Conservation (phyloP, 2,888 invertebrate genomes). For the Parnassius smintheus region DNA sequence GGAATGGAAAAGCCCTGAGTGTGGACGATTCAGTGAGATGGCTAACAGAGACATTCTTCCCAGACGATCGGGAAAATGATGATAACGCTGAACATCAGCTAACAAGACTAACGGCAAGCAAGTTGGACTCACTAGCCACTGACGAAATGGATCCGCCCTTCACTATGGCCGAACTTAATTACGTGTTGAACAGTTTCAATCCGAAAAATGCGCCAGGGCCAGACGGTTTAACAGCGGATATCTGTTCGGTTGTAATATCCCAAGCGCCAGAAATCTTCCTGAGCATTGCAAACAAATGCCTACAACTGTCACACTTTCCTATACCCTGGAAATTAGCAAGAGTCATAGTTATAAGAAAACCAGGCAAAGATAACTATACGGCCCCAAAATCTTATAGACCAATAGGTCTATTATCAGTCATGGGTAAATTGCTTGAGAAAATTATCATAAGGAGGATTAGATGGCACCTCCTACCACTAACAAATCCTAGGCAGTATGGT, state of each 20-base stretch:
- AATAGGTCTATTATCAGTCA: neutral
- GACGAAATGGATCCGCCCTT: neutral
- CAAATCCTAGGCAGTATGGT: too few relatives aligned
- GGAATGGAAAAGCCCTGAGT: constrained; percentile 10
- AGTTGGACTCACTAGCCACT: too few relatives aligned
- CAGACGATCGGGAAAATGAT: neutral
- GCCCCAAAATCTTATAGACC: neutral
- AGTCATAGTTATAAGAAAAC: neutral
- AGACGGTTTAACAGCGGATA: neutral
- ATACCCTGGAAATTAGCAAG: neutral
- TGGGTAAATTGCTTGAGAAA: neutral
- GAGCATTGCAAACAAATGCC: neutral
- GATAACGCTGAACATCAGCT: neutral
- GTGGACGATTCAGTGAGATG: constrained; percentile 10
- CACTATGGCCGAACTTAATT: neutral
- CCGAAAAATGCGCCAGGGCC: neutral
- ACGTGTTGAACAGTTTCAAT: neutral
- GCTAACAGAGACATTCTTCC: constrained; percentile 24
- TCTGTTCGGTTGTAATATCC: neutral
- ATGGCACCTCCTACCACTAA: too few relatives aligned
- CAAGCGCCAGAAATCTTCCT: neutral
- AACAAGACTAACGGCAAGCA: too few relatives aligned
- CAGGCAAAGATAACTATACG: neutral
- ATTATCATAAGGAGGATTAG: constrained; percentile 16
- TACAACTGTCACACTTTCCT: neutral